phyloP scores from a whole-genome alignment of 2,888 invertebrate genomes.

The Caenorhabditis sulstoni region DNA sequence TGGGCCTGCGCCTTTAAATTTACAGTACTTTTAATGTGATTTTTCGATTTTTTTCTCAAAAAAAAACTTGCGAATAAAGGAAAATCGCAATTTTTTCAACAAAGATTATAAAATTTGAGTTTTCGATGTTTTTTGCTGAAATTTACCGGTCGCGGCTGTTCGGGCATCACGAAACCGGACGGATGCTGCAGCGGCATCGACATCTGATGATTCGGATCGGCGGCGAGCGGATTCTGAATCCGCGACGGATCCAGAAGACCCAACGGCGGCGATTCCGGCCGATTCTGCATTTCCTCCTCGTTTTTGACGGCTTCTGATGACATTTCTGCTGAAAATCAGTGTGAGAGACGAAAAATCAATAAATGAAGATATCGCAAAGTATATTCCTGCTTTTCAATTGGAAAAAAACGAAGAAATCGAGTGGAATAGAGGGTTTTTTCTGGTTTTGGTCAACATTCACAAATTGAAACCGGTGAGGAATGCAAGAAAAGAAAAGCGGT shows the following conservation, averaged over 20 bases:
- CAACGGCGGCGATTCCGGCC: conserved; percentile 52
- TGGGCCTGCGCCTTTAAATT: too few species aligned
- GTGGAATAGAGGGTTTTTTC: too few species aligned
- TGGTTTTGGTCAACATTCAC: neutral
- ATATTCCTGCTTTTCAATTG: conserved; percentile 1
- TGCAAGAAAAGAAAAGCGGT: conserved; percentile 2
- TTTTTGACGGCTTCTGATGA: conserved; percentile 10
- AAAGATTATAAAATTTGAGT: too few species aligned
- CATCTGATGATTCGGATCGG: conserved; percentile 36
- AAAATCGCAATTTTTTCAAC: neutral
- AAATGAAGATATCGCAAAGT: neutral
- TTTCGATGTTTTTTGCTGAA: too few species aligned
- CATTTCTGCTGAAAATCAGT: neutral
- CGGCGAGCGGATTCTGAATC: conserved; percentile 54
- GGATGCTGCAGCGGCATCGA: conserved; percentile 7
- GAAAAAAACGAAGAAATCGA: conserved; percentile 1
- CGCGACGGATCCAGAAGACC: conserved; percentile 53
- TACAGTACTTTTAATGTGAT: too few species aligned
- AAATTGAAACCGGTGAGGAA: neutral
- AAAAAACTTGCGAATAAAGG: neutral
- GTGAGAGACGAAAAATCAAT: neutral
- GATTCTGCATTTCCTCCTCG: conserved; percentile 23
- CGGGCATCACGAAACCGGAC: conserved; percentile 54
- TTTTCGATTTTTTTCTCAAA: neutral
- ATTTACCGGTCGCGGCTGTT: conserved; percentile 51